Base-by-base conservation (phyloP, 1,140 invertebrate species). In the Sitobion miscanthi region DNA sequence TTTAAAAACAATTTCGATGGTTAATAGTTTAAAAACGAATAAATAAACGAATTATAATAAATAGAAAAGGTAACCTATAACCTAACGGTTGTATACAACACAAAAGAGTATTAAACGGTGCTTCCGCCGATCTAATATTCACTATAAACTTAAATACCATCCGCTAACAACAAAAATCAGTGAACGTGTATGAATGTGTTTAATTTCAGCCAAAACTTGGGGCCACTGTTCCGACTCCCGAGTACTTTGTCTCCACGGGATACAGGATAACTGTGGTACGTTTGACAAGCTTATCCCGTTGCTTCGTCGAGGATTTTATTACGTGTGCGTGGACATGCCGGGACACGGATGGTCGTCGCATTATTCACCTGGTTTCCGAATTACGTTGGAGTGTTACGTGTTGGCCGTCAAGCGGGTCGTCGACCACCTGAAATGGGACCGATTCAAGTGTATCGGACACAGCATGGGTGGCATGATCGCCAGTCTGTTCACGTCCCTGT, bases 261-360 rank as follows among this genome's bases (percentile, higher is more conserved):
- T 94, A 35, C 94, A 95, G 93, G 97, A 97, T 94, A 97, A 97
- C 94, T 96, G 96, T 45, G 96, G 96, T 20, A 95, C 96, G n/a
- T 97, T 97, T 95, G 96, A 97, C 93, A 95, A 95, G 42, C 95
- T 98, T 9, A 95, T 97, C 69, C 95, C 96, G 38, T 94, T 96
- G 30, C 95, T 98, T 83, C 96, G 96, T 7, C 94, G 95, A 85
- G 94, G 95, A 6, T 96, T 96, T 94, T 97, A 96, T 94, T 96
- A 96, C 94, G 96, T 97, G 14, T 96, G 96, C 94, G 95, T 97
- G 52, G 97, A 97, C 95, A 95, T 97, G 94, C 97, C 97, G 14
- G 96, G 97, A 5, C 97, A 97, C 95, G 97, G 97, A 6, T 95
- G 95, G 23, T 97, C 97, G 9, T 96, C 96, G 91, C 96, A 96